Evolutionary conservation across 2,888 invertebrate species (phyloP).

Genomic region (Noctua pronuba): DNA sequence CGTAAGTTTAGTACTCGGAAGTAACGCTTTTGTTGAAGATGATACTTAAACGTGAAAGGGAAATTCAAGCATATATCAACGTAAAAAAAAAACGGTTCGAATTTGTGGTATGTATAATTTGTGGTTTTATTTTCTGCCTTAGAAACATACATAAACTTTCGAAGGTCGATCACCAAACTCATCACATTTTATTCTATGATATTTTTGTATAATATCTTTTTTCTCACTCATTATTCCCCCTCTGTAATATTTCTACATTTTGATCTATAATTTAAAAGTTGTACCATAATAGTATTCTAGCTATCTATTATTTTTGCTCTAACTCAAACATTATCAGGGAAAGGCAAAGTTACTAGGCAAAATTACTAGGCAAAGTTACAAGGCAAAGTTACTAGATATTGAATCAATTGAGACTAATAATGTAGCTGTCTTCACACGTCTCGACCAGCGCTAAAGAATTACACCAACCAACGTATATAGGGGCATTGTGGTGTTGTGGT

Average conservation of each 20-base stretch:
- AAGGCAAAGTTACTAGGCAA: no score
- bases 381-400: background rate
- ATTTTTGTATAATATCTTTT: background rate
- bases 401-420: slow-evolving; percentile 3
- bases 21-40: background rate
- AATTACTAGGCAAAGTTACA: no score
- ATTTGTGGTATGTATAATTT: background rate
- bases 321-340: background rate
- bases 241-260: background rate
- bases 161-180: background rate
- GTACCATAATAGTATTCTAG: background rate
- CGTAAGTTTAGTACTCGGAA: background rate
- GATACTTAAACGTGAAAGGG: background rate
- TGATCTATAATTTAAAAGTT: background rate
- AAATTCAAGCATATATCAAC: background rate
- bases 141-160: background rate
- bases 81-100: background rate
- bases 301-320: background rate
- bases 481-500: slow-evolving; percentile 21
- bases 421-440: background rate
- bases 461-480: background rate
- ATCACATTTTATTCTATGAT: background rate
- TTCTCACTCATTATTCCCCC: background rate
- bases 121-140: background rate
- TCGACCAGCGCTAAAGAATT: slow-evolving; percentile 17